Evolutionary conservation across 2,888 invertebrate species (phyloP), one percentile per base, ranked within the genome.

Genomic region (Aelia acuminata): DNA sequence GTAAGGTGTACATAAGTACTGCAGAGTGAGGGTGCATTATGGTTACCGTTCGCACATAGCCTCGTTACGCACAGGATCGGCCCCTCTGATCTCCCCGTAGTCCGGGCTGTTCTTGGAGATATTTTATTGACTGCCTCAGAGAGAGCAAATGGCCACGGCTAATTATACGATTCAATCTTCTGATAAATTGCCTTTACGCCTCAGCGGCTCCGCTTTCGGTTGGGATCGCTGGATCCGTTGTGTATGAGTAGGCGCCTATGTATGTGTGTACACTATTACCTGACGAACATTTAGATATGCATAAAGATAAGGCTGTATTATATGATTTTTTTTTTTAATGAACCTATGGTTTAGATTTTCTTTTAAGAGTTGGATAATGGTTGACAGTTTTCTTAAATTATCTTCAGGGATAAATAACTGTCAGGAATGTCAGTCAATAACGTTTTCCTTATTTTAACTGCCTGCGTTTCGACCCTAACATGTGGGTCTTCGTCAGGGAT

Each of bases 81-180:
- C n/a, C 80, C 80, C 43, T 47, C 43, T 43, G 43, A 80, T 80
- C 80, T 80, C 43, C 43, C 75, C 75, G 39, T 8, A 20, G 75
- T 10, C 31, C 18, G 43, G 43, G 43, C 80, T 80, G 80, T 13
- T 80, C 80, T 47, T 18, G 39, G 15, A 80, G 22, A 80, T 80
- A 80, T 80, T 80, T 80, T 80, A 80, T 80, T 47, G 80, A 80
- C 80, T 43, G 43, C n/a, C n/a, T 47, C 22, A 43, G 80, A 43
- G 80, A 80, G 43, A 47, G 80, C 43, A 80, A 80, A 80, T 80
- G 80, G 80, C 80, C 80, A 80, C 4, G 80, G 80, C 43, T 80
- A 80, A 80, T 80, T 80, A 80, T 80, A 80, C 80, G 80, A 80
- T 80, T 80, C 80, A 80, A 80, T 80, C 80, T 80, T 80, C 43